These are phyloP conservation scores for Trematomus bernacchii DNA, from an alignment of 2,797 vertebrate species.

Conservation along the genomic window DNA sequence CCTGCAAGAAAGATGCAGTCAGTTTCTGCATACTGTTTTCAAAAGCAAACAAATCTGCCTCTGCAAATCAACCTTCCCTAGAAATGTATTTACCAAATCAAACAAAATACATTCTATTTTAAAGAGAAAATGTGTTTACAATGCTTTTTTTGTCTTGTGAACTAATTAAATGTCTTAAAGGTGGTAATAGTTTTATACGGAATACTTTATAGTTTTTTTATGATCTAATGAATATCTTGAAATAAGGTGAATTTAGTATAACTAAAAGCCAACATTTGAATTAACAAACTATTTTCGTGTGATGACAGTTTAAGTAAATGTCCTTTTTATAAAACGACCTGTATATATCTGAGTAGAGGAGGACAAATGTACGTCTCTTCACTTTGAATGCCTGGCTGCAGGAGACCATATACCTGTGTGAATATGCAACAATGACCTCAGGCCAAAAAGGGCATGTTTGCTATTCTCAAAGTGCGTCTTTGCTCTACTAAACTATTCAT, in stretches of 20 bases:
- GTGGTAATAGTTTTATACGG: not conserved
- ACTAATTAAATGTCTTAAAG: not conserved
- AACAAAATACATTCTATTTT: too few relatives aligned
- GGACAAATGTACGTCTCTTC: not conserved
- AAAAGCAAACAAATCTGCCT: not conserved
- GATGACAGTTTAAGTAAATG: not conserved
- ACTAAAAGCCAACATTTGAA: not conserved
- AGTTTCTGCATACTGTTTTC: not conserved
- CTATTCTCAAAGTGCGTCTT: conserved; percentile 39
- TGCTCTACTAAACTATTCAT: conserved; percentile 55
- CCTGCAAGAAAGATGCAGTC: conserved; percentile 75
- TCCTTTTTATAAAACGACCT: not conserved
- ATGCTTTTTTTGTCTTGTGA: not conserved
- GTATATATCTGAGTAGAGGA: not conserved
- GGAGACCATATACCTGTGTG: not conserved
- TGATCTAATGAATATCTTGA: not conserved
- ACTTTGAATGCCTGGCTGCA: not conserved
- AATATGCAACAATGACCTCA: conserved; percentile 8
- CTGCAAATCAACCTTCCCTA: not conserved
- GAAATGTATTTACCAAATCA: not conserved
- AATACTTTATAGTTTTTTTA: not conserved
- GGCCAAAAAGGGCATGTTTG: conserved; percentile 33
- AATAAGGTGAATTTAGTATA: not conserved
- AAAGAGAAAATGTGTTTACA: too few relatives aligned
- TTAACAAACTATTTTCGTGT: not conserved